Conservation (phyloP, 2,797 vertebrate genomes). For the Knipowitschia caucasica region DNA sequence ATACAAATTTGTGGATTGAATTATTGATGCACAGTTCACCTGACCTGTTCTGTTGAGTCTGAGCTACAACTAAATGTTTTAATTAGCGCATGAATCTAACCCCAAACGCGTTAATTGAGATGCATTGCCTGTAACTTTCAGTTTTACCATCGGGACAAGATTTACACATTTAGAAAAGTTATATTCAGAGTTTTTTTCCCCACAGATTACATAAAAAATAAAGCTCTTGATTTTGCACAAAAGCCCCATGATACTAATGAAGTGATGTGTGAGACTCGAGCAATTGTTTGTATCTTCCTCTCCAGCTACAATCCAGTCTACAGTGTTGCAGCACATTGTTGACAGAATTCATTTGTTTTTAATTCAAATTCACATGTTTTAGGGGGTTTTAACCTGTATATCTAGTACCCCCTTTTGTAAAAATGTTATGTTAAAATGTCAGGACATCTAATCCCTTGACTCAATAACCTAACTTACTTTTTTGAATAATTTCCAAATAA, state of each 20-base stretch:
- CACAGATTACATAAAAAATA: neutral
- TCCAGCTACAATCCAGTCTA: too few species aligned
- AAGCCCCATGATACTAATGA: neutral
- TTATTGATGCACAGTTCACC: slow-evolving; percentile 12
- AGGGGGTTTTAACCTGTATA: too few species aligned
- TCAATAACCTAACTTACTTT: too few species aligned
- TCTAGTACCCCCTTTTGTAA: too few species aligned
- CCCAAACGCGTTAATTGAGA: neutral
- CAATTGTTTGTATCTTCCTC: too few species aligned
- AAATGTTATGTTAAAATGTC: too few species aligned
- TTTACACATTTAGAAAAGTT: neutral
- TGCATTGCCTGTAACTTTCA: neutral
- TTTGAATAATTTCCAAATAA: too few species aligned
- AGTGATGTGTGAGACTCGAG: too few species aligned
- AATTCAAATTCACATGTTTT: too few species aligned
- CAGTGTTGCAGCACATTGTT: too few species aligned
- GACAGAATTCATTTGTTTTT: too few species aligned
- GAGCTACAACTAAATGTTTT: slow-evolving; percentile 2
- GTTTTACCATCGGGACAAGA: neutral
- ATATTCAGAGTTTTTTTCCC: neutral
- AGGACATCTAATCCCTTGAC: too few species aligned
- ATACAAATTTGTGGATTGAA: neutral
- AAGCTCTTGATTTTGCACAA: neutral
- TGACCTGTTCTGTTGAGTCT: neutral
- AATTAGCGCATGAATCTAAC: slow-evolving; percentile 4